phyloP scores from a whole-genome alignment of 2,113 vertebrate genomes.

The Turdus rufiventris region DNA sequence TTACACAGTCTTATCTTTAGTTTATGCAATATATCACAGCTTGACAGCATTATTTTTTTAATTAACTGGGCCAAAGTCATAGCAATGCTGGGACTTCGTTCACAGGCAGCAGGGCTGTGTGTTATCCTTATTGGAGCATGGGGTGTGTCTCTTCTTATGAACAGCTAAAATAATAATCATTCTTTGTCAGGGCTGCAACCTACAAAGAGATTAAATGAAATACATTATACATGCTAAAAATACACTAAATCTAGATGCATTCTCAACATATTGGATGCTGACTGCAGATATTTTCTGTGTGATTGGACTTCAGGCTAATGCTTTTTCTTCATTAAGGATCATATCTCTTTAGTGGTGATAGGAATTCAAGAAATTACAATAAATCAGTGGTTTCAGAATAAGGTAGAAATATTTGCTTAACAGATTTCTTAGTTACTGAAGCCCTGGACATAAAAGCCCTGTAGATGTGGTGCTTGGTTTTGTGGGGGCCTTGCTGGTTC shows the following conservation, averaged over 20 bases:
- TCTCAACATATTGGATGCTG: background rate
- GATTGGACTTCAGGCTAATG: background rate
- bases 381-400: background rate
- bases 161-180: background rate
- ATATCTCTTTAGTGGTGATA: background rate
- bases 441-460: background rate
- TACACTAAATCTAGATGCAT: background rate
- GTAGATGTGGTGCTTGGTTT: fast-evolving
- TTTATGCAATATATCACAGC: background rate
- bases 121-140: background rate
- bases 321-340: background rate
- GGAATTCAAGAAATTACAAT: background rate
- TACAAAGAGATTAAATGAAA: background rate
- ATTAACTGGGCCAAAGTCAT: background rate
- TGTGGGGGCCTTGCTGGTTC: background rate
- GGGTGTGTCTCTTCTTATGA: background rate
- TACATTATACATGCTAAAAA: background rate
- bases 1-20: background rate
- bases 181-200: background rate
- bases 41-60: background rate
- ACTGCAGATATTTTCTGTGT: background rate
- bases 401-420: background rate
- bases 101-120: background rate
- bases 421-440: background rate
- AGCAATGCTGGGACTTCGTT: background rate